phyloP scores from a whole-genome alignment of 2,888 invertebrate genomes.

The Mesorhabditis sp. region DNA sequence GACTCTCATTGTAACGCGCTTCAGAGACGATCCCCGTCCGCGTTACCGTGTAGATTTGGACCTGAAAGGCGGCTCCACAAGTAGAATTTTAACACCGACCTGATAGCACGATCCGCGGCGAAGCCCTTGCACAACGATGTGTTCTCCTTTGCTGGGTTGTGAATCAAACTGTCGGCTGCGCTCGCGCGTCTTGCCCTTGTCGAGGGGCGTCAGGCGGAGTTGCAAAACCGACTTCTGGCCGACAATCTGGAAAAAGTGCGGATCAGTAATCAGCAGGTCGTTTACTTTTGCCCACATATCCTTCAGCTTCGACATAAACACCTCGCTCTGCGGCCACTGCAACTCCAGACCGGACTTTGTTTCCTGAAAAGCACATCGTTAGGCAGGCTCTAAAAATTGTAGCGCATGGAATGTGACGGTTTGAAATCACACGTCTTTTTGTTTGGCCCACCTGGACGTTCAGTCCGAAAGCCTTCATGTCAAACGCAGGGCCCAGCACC shows the following conservation, averaged over 20 bases:
- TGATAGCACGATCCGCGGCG: conserved; percentile 52
- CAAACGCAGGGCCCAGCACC: conserved; percentile 54
- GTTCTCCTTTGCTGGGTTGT: conserved; percentile 22
- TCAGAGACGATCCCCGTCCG: conserved; percentile 55
- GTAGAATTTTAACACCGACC: conserved; percentile 19
- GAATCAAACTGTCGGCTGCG: conserved; percentile 30
- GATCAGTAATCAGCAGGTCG: not conserved
- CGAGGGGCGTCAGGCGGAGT: conserved; percentile 37
- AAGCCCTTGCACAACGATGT: conserved; percentile 25
- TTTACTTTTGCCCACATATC: conserved; percentile 50
- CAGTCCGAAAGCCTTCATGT: conserved; percentile 51
- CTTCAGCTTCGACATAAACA: conserved; percentile 39
- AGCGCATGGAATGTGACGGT: not conserved
- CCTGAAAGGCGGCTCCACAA: conserved; percentile 18
- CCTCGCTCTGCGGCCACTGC: conserved; percentile 51
- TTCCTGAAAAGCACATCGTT: conserved; percentile 30
- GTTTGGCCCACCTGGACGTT: conserved; percentile 24
- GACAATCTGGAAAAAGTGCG: conserved; percentile 25
- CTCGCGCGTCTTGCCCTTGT: conserved; percentile 17
- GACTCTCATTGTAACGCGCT: conserved; percentile 40
- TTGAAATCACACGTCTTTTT: not conserved
- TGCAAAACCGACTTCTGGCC: conserved; percentile 47
- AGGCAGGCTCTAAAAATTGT: not conserved
- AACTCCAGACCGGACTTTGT: conserved; percentile 41
- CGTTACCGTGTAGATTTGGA: conserved; percentile 55